A percentile compares a stretch with the other conserved stretches of the same genome.
Conservation (phyloP, 2,113 vertebrate species). For the Muscicapa adusta region DNA sequence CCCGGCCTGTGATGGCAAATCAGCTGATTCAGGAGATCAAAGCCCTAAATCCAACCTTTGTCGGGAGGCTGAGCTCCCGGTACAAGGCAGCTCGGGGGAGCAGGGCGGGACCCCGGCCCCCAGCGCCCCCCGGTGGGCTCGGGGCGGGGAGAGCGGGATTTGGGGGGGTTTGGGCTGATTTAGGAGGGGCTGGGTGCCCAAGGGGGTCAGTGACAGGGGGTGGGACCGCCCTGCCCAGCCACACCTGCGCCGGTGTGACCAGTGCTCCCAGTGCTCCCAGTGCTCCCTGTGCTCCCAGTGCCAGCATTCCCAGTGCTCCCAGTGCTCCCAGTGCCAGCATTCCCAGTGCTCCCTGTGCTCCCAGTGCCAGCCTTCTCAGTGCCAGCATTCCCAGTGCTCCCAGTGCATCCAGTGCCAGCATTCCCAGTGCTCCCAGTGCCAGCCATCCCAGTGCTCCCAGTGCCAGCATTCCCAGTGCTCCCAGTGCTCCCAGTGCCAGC, state of each 20-base stretch:
- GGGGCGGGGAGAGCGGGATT: no score
- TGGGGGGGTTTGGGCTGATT: background rate
- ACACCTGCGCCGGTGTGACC: background rate
- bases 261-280: background rate
- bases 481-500: background rate
- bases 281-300: background rate
- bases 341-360: background rate
- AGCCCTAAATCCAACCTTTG: conserved; percentile 19
- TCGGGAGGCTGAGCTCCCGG: background rate
- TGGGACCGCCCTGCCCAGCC: background rate
- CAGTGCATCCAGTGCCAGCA: background rate
- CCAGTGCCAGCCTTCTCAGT: background rate
- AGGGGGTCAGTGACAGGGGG: background rate
- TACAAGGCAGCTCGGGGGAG: background rate
- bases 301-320: background rate
- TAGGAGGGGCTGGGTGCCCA: background rate
- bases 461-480: background rate
- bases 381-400: background rate
- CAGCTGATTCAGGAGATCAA: conserved; percentile 27
- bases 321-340: background rate
- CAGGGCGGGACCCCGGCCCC: background rate
- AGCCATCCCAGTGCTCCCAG: background rate
- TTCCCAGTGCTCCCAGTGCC: background rate
- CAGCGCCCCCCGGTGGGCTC: background rate
- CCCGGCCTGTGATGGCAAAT: conserved; percentile 5